Percentiles rank a stretch among this genome's conserved stretches.
Conservation (phyloP, 2,113 vertebrate genomes). For the Helogale parvula region DNA sequence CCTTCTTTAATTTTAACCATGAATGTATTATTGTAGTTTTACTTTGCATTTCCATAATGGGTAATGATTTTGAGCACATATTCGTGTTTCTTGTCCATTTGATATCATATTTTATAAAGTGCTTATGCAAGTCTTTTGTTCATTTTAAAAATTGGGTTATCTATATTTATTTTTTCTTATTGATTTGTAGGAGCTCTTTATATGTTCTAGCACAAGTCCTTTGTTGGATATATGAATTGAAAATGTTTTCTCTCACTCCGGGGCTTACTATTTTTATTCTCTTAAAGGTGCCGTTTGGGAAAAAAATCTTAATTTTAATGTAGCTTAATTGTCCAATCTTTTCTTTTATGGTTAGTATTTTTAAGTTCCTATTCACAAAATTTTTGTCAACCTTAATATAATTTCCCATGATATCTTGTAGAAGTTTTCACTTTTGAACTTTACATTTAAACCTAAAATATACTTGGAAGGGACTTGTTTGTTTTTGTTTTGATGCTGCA, state of each 20-base stretch:
- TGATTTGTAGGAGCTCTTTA: background rate
- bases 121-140: background rate
- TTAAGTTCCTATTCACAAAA: background rate
- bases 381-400: background rate
- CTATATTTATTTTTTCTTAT: background rate
- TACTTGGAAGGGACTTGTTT: background rate
- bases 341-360: background rate
- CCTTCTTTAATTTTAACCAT: background rate
- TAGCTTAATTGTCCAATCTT: background rate
- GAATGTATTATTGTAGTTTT: background rate
- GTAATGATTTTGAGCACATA: background rate
- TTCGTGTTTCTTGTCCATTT: background rate
- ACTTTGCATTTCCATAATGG: background rate
- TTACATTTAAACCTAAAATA: background rate
- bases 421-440: background rate
- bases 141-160: background rate
- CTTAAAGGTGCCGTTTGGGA: background rate
- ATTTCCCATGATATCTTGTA: background rate
- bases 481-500: background rate
- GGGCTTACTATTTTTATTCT: background rate
- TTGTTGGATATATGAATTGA: background rate
- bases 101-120: background rate
- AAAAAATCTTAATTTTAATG: constrained; percentile 32
- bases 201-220: background rate
- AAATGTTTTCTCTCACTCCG: background rate